Evolutionary conservation across 2,797 vertebrate genomes (phyloP).

Genomic region (Sarcoramphus papa): DNA sequence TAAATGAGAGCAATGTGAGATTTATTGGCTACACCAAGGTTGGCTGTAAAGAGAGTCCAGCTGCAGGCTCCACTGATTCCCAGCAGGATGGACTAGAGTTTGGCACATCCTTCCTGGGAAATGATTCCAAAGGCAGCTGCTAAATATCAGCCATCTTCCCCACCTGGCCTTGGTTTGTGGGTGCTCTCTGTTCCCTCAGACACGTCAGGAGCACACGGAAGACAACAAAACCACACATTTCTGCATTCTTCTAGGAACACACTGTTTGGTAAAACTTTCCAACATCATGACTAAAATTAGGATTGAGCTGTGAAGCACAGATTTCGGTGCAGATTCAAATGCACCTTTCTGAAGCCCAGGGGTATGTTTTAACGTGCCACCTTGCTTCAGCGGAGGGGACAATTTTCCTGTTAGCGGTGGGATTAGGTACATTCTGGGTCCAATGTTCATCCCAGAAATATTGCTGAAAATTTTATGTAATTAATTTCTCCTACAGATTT

Average conservation of each 20-base stretch:
- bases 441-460: background rate
- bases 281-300: background rate
- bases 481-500: background rate
- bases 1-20: background rate
- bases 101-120: background rate
- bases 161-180: background rate
- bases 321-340: background rate
- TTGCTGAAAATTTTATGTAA: background rate
- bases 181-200: background rate
- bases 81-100: background rate
- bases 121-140: background rate
- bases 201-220: background rate
- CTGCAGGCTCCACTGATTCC: background rate
- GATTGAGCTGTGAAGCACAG: background rate
- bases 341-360: background rate
- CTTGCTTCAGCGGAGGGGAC: background rate
- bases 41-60: background rate
- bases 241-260: background rate
- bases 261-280: background rate
- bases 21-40: background rate
- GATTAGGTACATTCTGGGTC: background rate
- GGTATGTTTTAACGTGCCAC: background rate
- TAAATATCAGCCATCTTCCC: background rate
- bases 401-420: background rate
- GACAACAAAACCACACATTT: background rate